Evolutionary conservation across 2,113 vertebrate genomes (phyloP).

Genomic region (Gopherus evgoodei): DNA sequence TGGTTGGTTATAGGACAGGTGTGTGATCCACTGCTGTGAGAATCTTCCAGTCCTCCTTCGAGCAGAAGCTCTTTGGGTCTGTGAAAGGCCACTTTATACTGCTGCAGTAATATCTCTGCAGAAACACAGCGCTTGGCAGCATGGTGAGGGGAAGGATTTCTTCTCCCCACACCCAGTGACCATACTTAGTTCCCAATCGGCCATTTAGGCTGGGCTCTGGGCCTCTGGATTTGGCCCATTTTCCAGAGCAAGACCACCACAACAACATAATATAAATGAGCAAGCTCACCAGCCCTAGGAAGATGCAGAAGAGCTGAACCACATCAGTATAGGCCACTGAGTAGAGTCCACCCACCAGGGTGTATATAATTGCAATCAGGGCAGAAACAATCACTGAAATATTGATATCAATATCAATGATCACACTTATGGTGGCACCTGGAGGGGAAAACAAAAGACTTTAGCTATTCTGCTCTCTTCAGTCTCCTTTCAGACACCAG

Average conservation of each 20-base stretch:
- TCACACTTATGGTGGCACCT: slow-evolving; percentile 98
- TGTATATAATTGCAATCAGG: slow-evolving; percentile 93
- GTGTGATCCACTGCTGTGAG: not conserved
- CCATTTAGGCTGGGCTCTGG: not conserved
- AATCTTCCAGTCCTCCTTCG: not conserved
- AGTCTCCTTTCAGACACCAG: not conserved
- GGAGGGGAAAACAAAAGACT: not conserved
- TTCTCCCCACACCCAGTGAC: not conserved
- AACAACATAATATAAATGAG: not conserved
- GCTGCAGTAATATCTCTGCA: not conserved
- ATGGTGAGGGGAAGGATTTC: not conserved
- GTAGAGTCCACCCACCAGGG: slow-evolving; percentile 93
- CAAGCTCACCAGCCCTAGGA: slow-evolving; percentile 92
- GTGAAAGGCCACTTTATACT: not conserved
- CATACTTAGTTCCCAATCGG: not conserved
- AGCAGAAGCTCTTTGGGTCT: not conserved
- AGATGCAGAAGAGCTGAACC: slow-evolving; percentile 97
- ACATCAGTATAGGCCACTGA: slow-evolving; percentile 98
- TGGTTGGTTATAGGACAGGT: not conserved
- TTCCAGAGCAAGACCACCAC: not conserved
- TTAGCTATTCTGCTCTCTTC: not conserved
- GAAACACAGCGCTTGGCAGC: not conserved
- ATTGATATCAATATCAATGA: slow-evolving; percentile 91
- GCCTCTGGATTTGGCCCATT: not conserved
- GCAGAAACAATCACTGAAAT: slow-evolving; percentile 93